Evolutionary conservation across 92 coral and sea anemone genomes (phyloP), one percentile per base, ranked within the genome.

Genomic region (Paragorgia papillata): DNA sequence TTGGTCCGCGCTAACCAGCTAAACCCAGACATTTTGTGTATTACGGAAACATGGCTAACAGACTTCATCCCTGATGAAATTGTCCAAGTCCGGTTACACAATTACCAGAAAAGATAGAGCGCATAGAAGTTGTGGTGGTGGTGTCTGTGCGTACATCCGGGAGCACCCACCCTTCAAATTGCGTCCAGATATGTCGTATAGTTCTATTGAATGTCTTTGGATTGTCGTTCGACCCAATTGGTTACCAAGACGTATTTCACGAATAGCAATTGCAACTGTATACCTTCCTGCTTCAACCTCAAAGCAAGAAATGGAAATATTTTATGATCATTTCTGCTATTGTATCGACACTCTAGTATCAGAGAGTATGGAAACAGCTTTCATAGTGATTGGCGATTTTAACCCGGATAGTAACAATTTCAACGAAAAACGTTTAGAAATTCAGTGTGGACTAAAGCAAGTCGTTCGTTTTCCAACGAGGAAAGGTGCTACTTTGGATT

Each of bases 391-490:
- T 0, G 68, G 68, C 2, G 68, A 62, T 62, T 62, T 62, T 12
- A 37, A 37, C 43, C 43, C 43, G 12, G 43, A 4, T 5, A 37
- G 43, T 6, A 62, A 62, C 24, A 0, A 62, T 14, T 62, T 62
- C 24, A 9, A 5, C 3, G 1, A 14, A 29, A n/a, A 15, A 2
- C 32, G 37, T 29, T 41, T 25, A 10, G 9, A 0, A 28, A 28
- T 43, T 15, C 20, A 21, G 9, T 41, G 37, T 33, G 37, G 24
- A 12, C 18, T 62, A 62, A 62, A 62, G 68, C 68, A 62, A 62
- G 44, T 62, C 14, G 68, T 62, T 22, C 39, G 14, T 15, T 20
- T 33, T 3, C 68, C 68, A 15, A 62, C 68, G 18, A 27, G 68
- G 35, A 9, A 26, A 18, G 24, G 12, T 19, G 61, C 22, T 27